phyloP scores from a whole-genome alignment of 2,888 invertebrate species.

The Omphaloscelis lunosa region DNA sequence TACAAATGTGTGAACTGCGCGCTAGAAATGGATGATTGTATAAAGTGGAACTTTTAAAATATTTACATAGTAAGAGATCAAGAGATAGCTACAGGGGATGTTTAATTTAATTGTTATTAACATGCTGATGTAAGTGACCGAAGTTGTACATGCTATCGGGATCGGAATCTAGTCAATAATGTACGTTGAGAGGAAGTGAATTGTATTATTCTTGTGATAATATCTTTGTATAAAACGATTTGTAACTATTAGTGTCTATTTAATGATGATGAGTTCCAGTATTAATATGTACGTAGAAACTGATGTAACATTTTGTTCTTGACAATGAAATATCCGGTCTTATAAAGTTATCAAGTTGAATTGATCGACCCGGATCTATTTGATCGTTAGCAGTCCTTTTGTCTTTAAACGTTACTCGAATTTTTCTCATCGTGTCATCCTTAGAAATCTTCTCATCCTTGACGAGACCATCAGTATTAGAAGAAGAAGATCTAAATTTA shows the following conservation, averaged over 20 bases:
- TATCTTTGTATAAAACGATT: slow-evolving; percentile 31
- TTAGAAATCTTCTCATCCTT: neutral
- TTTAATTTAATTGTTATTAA: slow-evolving; percentile 69
- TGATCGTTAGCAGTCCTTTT: neutral
- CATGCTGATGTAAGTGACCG: slow-evolving; percentile 55
- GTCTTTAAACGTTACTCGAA: neutral
- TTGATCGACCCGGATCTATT: neutral
- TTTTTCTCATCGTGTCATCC: neutral
- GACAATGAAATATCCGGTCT: neutral
- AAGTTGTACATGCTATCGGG: slow-evolving; percentile 50
- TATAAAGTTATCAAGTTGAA: neutral
- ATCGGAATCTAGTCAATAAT: slow-evolving; percentile 45
- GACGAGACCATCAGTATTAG: neutral
- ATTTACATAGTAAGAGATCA: slow-evolving; percentile 39
- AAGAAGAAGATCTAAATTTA: neutral
- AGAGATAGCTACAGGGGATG: slow-evolving; percentile 61
- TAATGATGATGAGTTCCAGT: slow-evolving; percentile 9
- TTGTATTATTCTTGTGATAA: slow-evolving; percentile 32
- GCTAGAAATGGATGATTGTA: neutral
- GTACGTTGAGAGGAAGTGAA: slow-evolving; percentile 36
- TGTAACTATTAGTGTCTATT: slow-evolving; percentile 10
- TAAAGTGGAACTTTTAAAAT: slow-evolving; percentile 46
- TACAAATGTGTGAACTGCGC: no score
- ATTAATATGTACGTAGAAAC: neutral
- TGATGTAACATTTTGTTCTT: neutral